A percentile compares a stretch with the other conserved stretches of the same genome.
phyloP scores from a whole-genome alignment of 2,113 vertebrate species.

The Stigmatopora argus region DNA sequence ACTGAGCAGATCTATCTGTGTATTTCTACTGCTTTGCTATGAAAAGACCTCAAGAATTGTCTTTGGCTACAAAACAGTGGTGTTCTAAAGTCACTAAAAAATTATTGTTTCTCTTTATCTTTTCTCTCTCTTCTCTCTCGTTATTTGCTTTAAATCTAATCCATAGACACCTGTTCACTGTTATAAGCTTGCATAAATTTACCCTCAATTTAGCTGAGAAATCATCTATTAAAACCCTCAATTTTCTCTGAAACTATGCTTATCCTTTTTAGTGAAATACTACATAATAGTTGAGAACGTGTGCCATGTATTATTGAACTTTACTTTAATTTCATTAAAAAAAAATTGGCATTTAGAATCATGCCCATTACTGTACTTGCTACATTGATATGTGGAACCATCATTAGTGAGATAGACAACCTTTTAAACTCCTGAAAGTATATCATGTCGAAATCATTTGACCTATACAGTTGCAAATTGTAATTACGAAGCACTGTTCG shows the following conservation, averaged over 20 bases:
- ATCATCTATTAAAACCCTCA: slow-evolving; percentile 23
- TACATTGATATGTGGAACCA: neutral
- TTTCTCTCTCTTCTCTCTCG: slow-evolving; percentile 13
- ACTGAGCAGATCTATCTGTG: neutral
- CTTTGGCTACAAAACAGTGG: slow-evolving; percentile 25
- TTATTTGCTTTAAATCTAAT: slow-evolving; percentile 31
- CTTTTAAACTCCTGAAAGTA: neutral
- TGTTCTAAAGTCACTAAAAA: slow-evolving; percentile 33
- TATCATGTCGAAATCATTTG: neutral
- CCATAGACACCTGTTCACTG: slow-evolving; percentile 37
- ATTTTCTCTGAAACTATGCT: slow-evolving; percentile 26
- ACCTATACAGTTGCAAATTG: neutral
- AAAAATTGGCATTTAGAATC: slow-evolving; percentile 35
- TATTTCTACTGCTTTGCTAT: slow-evolving; percentile 1
- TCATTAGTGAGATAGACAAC: neutral
- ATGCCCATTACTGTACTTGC: neutral
- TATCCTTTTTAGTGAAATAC: slow-evolving; percentile 18
- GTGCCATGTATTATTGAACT: neutral
- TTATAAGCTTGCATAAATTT: slow-evolving; percentile 41
- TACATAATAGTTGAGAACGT: slow-evolving; percentile 6
- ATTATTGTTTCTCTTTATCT: slow-evolving; percentile 24
- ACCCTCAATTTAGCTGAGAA: slow-evolving; percentile 16
- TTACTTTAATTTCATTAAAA: slow-evolving; percentile 24
- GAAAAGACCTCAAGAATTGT: slow-evolving; percentile 9
- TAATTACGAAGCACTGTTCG: neutral